phyloP scores from a whole-genome alignment of 2,797 vertebrate species.

The Huso huso region DNA sequence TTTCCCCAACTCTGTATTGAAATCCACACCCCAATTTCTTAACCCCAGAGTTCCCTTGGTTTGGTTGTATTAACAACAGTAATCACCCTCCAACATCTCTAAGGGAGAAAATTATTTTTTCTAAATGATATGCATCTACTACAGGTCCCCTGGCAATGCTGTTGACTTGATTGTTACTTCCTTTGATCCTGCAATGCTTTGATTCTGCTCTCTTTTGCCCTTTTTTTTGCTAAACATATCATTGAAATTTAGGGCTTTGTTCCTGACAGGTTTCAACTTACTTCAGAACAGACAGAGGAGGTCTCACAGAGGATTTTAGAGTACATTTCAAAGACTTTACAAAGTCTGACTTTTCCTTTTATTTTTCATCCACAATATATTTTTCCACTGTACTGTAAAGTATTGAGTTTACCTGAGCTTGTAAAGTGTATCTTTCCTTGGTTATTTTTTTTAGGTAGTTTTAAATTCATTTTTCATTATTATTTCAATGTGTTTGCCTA shows the following conservation, averaged over 20 bases:
- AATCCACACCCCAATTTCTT: not conserved
- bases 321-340: not conserved
- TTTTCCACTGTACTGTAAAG: not conserved
- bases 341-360: not conserved
- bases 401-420: no score
- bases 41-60: not conserved
- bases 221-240: slow-evolving; percentile 1
- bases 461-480: no score
- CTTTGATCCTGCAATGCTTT: not conserved
- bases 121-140: not conserved
- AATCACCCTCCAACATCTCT: not conserved
- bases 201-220: not conserved
- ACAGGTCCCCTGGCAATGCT: not conserved
- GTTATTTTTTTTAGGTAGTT: no score
- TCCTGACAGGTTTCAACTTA: slow-evolving; percentile 1
- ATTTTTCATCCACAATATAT: not conserved
- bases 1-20: not conserved
- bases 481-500: no score
- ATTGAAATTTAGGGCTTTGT: not conserved
- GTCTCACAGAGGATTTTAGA: not conserved
- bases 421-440: no score
- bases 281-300: slow-evolving; percentile 1
- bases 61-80: not conserved
- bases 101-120: not conserved
- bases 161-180: not conserved